phyloP scores from a whole-genome alignment of 2,113 vertebrate species.

The Zosterops pallidus region DNA sequence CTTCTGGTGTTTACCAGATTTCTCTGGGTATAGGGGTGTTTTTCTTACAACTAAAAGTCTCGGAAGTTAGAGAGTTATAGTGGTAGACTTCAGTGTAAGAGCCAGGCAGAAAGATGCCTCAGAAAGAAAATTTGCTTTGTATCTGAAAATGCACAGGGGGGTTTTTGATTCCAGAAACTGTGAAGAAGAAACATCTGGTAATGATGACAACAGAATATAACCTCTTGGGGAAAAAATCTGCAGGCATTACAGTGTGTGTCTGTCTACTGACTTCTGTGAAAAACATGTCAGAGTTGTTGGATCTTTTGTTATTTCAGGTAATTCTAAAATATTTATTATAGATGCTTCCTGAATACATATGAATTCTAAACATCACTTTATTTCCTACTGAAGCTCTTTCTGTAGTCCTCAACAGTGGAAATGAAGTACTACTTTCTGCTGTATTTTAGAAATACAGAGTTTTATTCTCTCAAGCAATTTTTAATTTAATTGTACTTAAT shows the following conservation, averaged over 20 bases:
- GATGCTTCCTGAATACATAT: not conserved
- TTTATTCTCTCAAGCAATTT: not conserved
- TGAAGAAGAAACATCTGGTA: not conserved
- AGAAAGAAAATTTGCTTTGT: not conserved
- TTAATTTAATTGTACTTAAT: slow-evolving; percentile 14
- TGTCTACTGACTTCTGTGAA: not conserved
- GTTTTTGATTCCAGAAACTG: not conserved
- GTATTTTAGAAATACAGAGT: not conserved
- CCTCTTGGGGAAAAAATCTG: not conserved
- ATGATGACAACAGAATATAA: not conserved
- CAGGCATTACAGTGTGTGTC: not conserved
- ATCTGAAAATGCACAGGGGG: not conserved
- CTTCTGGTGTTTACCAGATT: not conserved
- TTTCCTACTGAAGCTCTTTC: not conserved
- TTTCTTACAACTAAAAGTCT: not conserved
- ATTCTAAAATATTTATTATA: not conserved
- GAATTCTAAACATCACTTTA: not conserved
- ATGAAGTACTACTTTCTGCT: not conserved
- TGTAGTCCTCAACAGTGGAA: not conserved
- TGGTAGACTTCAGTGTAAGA: not conserved
- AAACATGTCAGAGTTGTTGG: not conserved
- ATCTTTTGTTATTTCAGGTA: not conserved
- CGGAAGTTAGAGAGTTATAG: not conserved
- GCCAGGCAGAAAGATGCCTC: not conserved
- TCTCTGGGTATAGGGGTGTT: not conserved